Conservation (phyloP, 2,113 vertebrate genomes). For the Sylvilagus bachmani region DNA sequence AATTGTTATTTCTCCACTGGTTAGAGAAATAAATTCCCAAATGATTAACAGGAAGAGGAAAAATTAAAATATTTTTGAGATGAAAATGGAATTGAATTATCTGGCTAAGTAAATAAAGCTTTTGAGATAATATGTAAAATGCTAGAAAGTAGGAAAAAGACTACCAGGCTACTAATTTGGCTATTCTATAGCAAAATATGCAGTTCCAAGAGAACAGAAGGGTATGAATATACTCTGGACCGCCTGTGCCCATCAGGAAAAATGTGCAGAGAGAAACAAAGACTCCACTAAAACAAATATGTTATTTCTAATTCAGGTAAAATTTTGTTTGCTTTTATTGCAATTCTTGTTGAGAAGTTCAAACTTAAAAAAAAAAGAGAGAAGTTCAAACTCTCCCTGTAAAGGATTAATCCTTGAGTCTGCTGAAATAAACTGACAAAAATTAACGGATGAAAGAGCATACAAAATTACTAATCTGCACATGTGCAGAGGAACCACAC, state of each 20-base stretch:
- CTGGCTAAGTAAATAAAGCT: neutral
- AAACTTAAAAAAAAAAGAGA: neutral
- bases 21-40: neutral
- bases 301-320: neutral
- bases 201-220: neutral
- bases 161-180: neutral
- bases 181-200: neutral
- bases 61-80: neutral
- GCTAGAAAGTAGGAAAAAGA: neutral
- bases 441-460: neutral
- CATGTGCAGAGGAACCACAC: too few species aligned
- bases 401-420: neutral
- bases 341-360: neutral
- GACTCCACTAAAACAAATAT: neutral
- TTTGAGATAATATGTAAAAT: slow-evolving; percentile 21
- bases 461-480: neutral
- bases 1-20: neutral
- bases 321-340: neutral
- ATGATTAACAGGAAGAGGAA: neutral
- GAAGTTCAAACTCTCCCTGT: neutral
- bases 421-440: neutral
- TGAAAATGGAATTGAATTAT: neutral
- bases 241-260: neutral
- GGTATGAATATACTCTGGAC: neutral
- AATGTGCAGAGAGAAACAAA: neutral